Percentiles rank a stretch among this genome's conserved stretches.
These are phyloP conservation scores for Callaeas wilsoni DNA, from an alignment of 2,113 vertebrate genomes.

Conservation along the genomic window DNA sequence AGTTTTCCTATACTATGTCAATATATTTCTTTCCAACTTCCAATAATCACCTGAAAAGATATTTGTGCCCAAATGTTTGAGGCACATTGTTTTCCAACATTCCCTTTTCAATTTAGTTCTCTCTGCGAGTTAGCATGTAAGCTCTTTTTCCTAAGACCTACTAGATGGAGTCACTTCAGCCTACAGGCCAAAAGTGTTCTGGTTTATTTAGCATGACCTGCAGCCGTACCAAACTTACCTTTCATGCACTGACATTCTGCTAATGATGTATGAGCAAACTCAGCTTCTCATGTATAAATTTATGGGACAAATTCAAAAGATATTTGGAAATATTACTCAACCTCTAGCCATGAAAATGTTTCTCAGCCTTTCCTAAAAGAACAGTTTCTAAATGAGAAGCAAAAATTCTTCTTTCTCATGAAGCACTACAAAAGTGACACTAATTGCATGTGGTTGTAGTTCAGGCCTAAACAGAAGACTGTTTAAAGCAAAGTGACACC, in stretches of 20 bases:
- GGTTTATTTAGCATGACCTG: neutral
- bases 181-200: neutral
- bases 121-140: neutral
- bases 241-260: neutral
- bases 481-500: constrained; percentile 45
- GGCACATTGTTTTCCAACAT: neutral
- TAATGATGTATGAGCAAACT: neutral
- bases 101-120: neutral
- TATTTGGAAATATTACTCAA: neutral
- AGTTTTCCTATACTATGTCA: too few relatives aligned
- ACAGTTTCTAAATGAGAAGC: neutral
- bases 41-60: neutral
- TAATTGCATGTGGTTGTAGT: constrained; percentile 25
- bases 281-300: neutral
- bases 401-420: constrained; percentile 33
- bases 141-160: neutral
- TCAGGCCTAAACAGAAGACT: constrained; percentile 43
- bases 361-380: neutral
- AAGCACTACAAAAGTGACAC: constrained; percentile 28
- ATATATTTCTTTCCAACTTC: neutral
- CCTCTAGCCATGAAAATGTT: neutral
- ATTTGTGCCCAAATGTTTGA: neutral
- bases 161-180: neutral
- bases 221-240: neutral
- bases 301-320: neutral